A percentile compares a stretch with the other conserved stretches of the same genome.
Evolutionary conservation across 2,888 invertebrate species (phyloP).

Genomic region (Liopterus haemorrhoidalis): DNA sequence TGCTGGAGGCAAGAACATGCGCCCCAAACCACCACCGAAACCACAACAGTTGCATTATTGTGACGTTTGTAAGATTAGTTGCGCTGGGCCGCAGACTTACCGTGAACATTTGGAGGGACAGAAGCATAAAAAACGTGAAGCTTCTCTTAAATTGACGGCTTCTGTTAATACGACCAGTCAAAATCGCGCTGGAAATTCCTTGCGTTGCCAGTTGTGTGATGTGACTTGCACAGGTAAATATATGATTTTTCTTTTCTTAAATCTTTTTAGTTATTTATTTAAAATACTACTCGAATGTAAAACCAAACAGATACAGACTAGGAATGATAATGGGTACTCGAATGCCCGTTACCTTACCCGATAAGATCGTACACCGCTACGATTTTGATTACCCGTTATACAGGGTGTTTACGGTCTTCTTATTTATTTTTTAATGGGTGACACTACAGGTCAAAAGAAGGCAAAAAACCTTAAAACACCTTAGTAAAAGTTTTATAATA

Average conservation of each 20-base stretch:
- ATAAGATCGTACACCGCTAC: too few species aligned
- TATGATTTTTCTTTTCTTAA: constrained; percentile 7
- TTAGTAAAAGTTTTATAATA: too few species aligned
- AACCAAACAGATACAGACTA: too few species aligned
- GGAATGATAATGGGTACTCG: too few species aligned
- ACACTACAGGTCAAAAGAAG: too few species aligned
- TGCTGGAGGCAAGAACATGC: constrained; percentile 56
- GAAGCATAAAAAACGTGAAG: constrained; percentile 98
- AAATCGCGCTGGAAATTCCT: constrained; percentile 60
- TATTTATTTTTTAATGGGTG: too few species aligned
- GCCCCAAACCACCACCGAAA: constrained; percentile 77
- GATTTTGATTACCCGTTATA: too few species aligned
- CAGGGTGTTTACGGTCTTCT: too few species aligned
- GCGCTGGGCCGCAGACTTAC: constrained; percentile 90
- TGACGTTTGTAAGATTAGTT: constrained; percentile 98
- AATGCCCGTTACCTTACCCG: too few species aligned
- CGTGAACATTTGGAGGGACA: constrained; percentile 97
- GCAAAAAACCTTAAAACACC: too few species aligned
- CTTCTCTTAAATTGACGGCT: constrained; percentile 67
- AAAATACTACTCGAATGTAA: too few species aligned
- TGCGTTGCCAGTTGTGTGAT: constrained; percentile 95
- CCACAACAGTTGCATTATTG: constrained; percentile 95
- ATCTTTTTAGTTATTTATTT: background rate
- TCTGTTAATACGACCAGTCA: constrained; percentile 58
- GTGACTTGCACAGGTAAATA: constrained; percentile 87